These are phyloP conservation scores for Ormyrus rosae DNA, from an alignment of 2,888 invertebrate genomes.

Conservation along the genomic window DNA sequence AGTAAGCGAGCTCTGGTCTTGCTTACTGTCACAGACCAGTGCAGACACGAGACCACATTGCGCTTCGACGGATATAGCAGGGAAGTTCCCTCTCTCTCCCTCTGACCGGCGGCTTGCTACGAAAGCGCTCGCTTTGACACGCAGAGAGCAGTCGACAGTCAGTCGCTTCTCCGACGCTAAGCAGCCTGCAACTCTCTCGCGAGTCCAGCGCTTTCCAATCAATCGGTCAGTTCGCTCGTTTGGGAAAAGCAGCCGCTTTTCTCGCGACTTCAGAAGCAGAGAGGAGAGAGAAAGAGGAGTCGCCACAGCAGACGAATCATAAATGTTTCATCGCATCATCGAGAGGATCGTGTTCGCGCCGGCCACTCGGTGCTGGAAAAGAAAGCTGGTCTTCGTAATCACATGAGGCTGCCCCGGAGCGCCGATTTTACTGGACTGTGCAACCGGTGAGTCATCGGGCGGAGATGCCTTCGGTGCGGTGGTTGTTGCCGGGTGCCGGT, in stretches of 20 bases:
- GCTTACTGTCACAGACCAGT: no score
- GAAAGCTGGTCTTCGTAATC: slow-evolving; percentile 74
- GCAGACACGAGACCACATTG: no score
- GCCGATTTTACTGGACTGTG: neutral
- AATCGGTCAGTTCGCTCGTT: neutral
- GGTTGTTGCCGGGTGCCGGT: no score
- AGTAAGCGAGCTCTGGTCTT: no score
- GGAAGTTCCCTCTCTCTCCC: no score
- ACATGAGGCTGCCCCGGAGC: slow-evolving; percentile 65
- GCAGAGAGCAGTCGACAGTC: slow-evolving; percentile 20
- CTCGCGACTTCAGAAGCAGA: no score
- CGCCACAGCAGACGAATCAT: slow-evolving; percentile 46
- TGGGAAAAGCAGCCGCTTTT: no score
- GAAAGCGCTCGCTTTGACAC: slow-evolving; percentile 11
- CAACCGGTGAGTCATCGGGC: slow-evolving; percentile 50
- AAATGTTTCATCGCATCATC: slow-evolving; percentile 73
- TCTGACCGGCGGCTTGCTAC: no score
- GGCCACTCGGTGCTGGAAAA: slow-evolving; percentile 71
- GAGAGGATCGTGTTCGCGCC: slow-evolving; percentile 69
- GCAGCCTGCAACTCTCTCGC: neutral
- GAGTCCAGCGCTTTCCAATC: no score
- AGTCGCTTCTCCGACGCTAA: slow-evolving; percentile 28
- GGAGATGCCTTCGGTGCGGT: no score
- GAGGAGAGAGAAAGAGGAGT: no score
- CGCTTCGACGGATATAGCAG: no score